Conservation (phyloP, 2,113 vertebrate genomes). For the Pundamilia nyererei region DNA sequence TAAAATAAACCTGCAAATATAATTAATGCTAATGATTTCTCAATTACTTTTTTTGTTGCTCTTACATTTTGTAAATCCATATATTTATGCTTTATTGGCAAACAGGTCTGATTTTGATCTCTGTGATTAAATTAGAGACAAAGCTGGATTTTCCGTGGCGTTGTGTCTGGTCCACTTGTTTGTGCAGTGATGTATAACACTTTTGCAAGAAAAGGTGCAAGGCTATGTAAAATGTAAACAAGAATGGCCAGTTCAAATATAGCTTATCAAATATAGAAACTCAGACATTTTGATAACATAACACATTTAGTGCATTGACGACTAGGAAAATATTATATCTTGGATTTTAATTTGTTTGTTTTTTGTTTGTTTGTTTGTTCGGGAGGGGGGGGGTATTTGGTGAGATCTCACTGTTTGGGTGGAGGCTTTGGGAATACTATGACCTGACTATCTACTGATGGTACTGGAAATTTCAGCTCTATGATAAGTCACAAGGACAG, state of each 20-base stretch:
- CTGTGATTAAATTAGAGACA: neutral
- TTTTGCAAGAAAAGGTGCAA: neutral
- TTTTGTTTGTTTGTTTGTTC: neutral
- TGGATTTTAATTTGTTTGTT: neutral
- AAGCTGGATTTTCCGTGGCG: neutral
- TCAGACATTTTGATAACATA: neutral
- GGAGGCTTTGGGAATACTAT: neutral
- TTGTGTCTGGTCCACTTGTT: neutral
- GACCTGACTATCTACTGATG: neutral
- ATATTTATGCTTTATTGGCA: neutral
- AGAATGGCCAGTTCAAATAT: neutral
- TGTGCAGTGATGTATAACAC: neutral
- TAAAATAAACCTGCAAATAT: neutral
- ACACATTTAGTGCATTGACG: neutral
- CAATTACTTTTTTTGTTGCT: neutral
- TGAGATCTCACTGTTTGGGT: neutral
- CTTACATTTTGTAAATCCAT: neutral
- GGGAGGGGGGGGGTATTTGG: no score
- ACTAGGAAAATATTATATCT: neutral
- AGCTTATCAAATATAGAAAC: neutral
- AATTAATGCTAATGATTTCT: neutral
- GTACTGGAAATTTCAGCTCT: neutral
- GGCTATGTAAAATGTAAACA: neutral
- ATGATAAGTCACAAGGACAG: rapidly evolving
- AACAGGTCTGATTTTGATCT: neutral